Base-by-base conservation (phyloP, 2,797 vertebrate genomes). In the Premnoplex brunnescens region DNA sequence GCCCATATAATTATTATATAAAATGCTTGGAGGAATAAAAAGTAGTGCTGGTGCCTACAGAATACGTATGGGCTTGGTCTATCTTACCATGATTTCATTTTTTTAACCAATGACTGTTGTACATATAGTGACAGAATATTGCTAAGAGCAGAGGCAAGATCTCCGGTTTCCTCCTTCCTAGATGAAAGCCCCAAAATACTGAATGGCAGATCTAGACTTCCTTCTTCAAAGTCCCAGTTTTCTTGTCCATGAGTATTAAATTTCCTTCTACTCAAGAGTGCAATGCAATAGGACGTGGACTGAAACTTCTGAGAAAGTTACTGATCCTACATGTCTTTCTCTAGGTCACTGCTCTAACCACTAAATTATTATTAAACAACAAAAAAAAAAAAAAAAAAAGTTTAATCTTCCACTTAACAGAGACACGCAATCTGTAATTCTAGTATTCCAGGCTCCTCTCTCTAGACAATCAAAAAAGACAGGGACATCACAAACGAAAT, bases 121-220 rank as follows among this genome's bases (percentile, higher is more conserved):
- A 43, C 16, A 8, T 36, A 24, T 27, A 76, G 30, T 12, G 34
- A 46, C 26, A 62, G 37, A 87, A 69, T 8, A 27, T 10, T 76
- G 2, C 17, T 76, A 48, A n/a, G 37, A 89, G 15, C 14, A 58
- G 43, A 79, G 27, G 5, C 37, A 89, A 62, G 28, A 49, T 2
- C 0, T 0, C 28, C 49, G 6, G 16, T 81, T 17, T 85, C 20
- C 28, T 49, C 20, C 12, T 68, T 75, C 34, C 9, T n/a, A 14
- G 58, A 30, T 17, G 10, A 91, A 75, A 81, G 5, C 8, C 18
- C 22, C 21, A 46, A 72, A 92, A 85, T n/a, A 41, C 5, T 48
- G 58, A 68, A 85, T 2, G 4, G 54, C 13, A 66, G 11, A 36
- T 44, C 81, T 56, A 80, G 32, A 68, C 18, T 75, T 78, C 22